A percentile compares a stretch with the other conserved stretches of the same genome.
Conservation (phyloP, 2,888 invertebrate genomes). For the Pandemis corylana region DNA sequence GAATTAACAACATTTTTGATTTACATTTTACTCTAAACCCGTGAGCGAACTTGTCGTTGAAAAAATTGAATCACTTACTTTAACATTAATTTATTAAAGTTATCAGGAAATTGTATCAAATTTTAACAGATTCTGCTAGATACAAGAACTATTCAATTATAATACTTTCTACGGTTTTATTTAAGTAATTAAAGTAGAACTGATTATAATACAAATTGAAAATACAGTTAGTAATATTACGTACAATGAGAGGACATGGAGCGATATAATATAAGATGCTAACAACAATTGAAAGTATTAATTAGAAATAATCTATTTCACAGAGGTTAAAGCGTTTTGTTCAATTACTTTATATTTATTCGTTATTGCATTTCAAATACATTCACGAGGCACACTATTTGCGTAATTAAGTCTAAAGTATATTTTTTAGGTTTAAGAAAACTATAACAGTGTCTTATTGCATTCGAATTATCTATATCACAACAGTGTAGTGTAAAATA, state of each 20-base stretch:
- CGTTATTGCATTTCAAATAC: conserved; percentile 33
- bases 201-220: neutral
- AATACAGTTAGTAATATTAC: neutral
- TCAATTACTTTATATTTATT: conserved; percentile 14
- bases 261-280: neutral
- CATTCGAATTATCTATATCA: conserved; percentile 27
- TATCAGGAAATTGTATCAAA: conserved; percentile 34
- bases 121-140: conserved; percentile 19
- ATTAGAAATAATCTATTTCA: conserved; percentile 17
- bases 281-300: neutral
- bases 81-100: conserved; percentile 28
- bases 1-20: conserved; percentile 43
- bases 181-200: neutral
- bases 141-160: conserved; percentile 30
- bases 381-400: conserved; percentile 35
- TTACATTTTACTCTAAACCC: conserved; percentile 55
- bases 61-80: conserved; percentile 29
- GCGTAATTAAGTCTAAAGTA: conserved; percentile 19
- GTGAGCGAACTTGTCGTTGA: conserved; percentile 67
- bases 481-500: conserved; percentile 23
- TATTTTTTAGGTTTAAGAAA: conserved; percentile 1
- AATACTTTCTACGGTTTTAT: conserved; percentile 20
- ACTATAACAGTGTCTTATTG: conserved; percentile 28
- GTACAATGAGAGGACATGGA: neutral
- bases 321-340: conserved; percentile 24